These are phyloP conservation scores for Chaetogeoica ovagalla DNA, from an alignment of 2,888 invertebrate species.

Conservation along the genomic window DNA sequence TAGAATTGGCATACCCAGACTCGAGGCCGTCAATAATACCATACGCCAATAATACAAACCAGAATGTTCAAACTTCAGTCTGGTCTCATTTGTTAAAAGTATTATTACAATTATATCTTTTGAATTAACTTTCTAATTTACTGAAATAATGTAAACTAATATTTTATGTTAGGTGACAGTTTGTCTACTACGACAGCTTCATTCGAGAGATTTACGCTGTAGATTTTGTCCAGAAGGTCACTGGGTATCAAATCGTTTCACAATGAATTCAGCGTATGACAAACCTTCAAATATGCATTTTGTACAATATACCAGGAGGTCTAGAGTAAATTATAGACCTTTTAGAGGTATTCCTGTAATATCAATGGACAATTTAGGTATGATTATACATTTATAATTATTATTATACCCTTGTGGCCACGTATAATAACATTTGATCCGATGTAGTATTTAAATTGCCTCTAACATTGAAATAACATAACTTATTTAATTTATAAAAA, in stretches of 20 bases:
- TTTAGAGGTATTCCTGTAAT: constrained; percentile 54
- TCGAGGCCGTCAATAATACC: constrained; percentile 63
- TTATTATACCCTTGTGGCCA: neutral
- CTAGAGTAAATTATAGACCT: constrained; percentile 59
- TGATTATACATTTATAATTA: constrained; percentile 59
- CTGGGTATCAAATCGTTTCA: constrained; percentile 64
- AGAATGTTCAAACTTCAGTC: constrained; percentile 62
- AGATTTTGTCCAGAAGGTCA: constrained; percentile 74
- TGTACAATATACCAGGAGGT: constrained; percentile 65
- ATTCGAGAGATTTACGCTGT: constrained; percentile 83
- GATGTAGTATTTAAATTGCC: neutral
- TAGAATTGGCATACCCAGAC: constrained; percentile 84
- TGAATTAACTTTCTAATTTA: neutral
- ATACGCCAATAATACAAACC: constrained; percentile 56
- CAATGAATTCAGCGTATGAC: constrained; percentile 60
- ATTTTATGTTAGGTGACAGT: constrained; percentile 66
- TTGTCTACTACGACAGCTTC: constrained; percentile 76
- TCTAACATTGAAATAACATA: neutral
- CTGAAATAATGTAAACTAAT: neutral
- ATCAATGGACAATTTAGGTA: constrained; percentile 54
- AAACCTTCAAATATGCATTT: constrained; percentile 60
- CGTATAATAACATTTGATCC: neutral
- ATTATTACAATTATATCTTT: neutral
- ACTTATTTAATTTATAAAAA: no score
- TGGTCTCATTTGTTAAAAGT: constrained; percentile 82